Evolutionary conservation across 2,888 invertebrate genomes (phyloP), one percentile per base, ranked within the genome.

Genomic region (Herminia tarsipennalis): DNA sequence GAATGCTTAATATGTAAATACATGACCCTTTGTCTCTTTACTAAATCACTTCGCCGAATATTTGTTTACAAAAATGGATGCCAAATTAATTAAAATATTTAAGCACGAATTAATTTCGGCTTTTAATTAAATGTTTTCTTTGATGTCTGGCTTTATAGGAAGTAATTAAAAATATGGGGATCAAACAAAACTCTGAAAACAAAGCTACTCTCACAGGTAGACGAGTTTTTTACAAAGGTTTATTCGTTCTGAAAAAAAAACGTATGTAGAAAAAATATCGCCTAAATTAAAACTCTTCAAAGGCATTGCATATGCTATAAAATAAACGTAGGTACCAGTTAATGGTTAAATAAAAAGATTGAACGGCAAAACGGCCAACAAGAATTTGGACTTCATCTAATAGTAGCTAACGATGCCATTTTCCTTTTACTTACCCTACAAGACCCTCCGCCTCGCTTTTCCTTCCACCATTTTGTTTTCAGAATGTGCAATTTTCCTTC

Each of bases 401-500:
- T 28, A 36, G 34, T 55, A 36, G 42, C 37, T 65, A 71, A 65
- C 54, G 53, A 48, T 41, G 45, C 41, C 61, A 34, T 43, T 66
- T 53, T 35, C 53, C 46, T 50, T 56, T 51, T 56, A 84, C 93
- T 93, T 89, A 96, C 96, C 78, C 96, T 93, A 80, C 97, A 97
- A 44, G 95, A 94, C 33, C 97, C 97, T 13, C 97, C 98, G 12
- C 97, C 98, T 18, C 97, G 93, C 88, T 96, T 97, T 86, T 97
- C 96, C 79, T 97, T 97, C 99, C 99, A 99, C 99, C 99, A 99
- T 79, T 96, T 95, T 18, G 98, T 97, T 93, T 99, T 99, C 71
- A 99, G 92, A 78, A 96, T 95, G 78, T 97, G 98, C 53, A 99
- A 93, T 85, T 95, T 96, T 29, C 98, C 98, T 81, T 97, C 97